phyloP scores from a whole-genome alignment of 2,113 vertebrate species.

The Anser cygnoides region DNA sequence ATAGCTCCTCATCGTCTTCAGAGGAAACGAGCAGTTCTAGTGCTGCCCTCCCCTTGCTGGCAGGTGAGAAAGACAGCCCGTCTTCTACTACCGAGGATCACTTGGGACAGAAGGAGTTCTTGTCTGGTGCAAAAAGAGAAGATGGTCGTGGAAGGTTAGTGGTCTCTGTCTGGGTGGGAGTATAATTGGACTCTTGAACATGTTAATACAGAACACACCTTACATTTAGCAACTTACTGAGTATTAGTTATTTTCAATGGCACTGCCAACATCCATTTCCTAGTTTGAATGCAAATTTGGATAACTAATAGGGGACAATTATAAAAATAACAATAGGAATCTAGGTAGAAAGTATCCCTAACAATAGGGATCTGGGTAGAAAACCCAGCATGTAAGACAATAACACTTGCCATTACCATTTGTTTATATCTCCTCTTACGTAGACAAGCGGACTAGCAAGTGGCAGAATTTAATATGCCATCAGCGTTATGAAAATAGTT shows the following conservation, averaged over 20 bases:
- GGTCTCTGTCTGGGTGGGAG: neutral
- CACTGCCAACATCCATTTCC: neutral
- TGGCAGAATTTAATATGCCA: neutral
- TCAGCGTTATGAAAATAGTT: neutral
- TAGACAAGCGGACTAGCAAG: neutral
- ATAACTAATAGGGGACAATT: neutral
- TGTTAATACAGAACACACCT: fast-evolving
- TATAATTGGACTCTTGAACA: neutral
- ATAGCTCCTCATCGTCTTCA: conserved; percentile 93
- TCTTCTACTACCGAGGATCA: conserved; percentile 84
- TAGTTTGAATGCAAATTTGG: neutral
- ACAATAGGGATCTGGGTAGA: neutral
- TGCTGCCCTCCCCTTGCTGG: conserved; percentile 90
- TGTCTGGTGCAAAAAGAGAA: conserved; percentile 75
- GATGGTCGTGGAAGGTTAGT: conserved; percentile 84
- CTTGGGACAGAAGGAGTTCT: conserved; percentile 71
- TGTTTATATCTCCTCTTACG: neutral
- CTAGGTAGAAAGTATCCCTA: no score
- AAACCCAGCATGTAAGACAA: neutral
- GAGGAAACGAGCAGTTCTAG: conserved; percentile 95
- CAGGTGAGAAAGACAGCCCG: conserved; percentile 88
- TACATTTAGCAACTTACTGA: neutral
- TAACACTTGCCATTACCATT: neutral
- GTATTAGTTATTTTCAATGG: neutral
- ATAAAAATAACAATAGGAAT: no score